These are phyloP conservation scores for Lamellibrachia satsuma DNA, from an alignment of 2,888 invertebrate species.

Conservation along the genomic window DNA sequence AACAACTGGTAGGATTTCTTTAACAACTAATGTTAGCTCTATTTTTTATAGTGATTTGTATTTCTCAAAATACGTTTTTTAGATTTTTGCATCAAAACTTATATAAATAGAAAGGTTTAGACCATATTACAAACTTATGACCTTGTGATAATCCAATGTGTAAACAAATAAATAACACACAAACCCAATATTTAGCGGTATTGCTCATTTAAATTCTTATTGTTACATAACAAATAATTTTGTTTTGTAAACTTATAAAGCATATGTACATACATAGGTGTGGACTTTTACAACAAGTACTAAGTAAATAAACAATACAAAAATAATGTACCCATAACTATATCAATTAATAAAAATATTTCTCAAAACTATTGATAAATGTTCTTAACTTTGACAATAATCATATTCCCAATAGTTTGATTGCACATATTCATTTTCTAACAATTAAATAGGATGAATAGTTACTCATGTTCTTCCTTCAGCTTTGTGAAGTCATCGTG, in stretches of 20 bases:
- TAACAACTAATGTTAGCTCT: neutral
- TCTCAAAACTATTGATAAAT: neutral
- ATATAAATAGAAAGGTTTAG: neutral
- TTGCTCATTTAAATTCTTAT: neutral
- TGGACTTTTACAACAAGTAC: no score
- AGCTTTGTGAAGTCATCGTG: conserved; percentile 55
- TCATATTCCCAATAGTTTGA: neutral
- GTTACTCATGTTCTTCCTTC: conserved; percentile 62
- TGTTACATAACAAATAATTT: no score
- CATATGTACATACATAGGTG: no score
- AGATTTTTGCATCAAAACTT: neutral
- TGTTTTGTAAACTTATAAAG: neutral
- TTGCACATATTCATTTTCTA: neutral
- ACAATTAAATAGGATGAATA: conserved; percentile 14
- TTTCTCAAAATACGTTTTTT: neutral
- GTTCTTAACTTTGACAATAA: neutral
- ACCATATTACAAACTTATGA: neutral
- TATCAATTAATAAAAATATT: neutral
- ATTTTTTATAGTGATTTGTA: neutral
- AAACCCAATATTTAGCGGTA: neutral
- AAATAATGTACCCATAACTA: no score
- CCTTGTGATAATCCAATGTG: neutral
- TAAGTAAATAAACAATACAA: no score
- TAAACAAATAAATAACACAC: neutral
- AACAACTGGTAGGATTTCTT: neutral